Evolutionary conservation across 2,797 vertebrate species (phyloP), one percentile per base, ranked within the genome.

Genomic region (Bufotes viridis): DNA sequence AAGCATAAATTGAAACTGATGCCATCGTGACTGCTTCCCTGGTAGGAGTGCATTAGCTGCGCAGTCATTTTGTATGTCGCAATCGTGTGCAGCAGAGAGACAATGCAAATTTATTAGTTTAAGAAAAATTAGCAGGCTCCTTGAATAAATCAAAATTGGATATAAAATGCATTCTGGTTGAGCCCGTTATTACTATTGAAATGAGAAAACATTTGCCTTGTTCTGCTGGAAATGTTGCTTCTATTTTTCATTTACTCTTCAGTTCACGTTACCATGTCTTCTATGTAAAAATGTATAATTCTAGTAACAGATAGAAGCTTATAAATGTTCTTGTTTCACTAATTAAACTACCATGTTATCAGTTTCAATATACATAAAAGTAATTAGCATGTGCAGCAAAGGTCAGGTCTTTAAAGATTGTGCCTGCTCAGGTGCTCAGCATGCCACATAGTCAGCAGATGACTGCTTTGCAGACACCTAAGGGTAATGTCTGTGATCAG

Each of bases 1-100:
- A 61, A 80, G 75, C 88, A 87, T 87, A 89, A 87, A 87, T 89
- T 87, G 85, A 89, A 89, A 87, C 63, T 84, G 88, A 87, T 89
- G 81, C 85, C 85, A 87, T 87, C 67, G 78, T 79, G 75, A 74
- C 80, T 82, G 85, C 24, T 83, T 79, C 51, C 88, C 84, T 87
- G 82, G 84, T 81, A 89, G 57, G 85, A 87, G 88, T 87, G 80
- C 84, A 87, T 89, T 89, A 87, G 84, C 84, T 72, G 72, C 78
- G 70, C 70, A 86, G 84, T 89, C 74, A 89, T 86, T 89, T 53
- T 60, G 49, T 78, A 49, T 79, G 60, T 89, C 85, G 79, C 34
- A 20, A 34, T 83, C 24, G 22, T 78, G 67, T 83, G 79, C 81
- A 82, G 13, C 63, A 15, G 79, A 58, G 72, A 89, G 65, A 89